phyloP scores from a whole-genome alignment of 53 echinoderm and acorn worm genomes.

The Hippasteria phrygiana region DNA sequence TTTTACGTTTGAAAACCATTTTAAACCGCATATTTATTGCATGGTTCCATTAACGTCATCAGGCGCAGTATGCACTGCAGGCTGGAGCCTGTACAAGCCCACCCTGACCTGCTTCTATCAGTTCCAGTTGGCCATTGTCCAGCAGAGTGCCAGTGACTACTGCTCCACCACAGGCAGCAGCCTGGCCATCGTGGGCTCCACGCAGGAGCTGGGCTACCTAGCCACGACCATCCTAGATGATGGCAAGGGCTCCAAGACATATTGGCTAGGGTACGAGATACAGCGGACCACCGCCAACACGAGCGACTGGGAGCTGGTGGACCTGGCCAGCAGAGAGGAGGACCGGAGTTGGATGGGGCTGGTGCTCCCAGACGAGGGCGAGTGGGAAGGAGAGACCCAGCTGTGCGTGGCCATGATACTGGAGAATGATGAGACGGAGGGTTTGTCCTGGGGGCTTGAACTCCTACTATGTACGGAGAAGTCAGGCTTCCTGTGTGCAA shows the following conservation, averaged over 20 bases:
- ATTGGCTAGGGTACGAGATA: constrained; percentile 60
- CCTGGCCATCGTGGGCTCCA: constrained; percentile 40
- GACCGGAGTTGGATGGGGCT: constrained; percentile 45
- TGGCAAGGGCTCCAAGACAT: constrained; percentile 1
- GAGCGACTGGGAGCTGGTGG: constrained; percentile 50
- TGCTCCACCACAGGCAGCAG: constrained; percentile 36
- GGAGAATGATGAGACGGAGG: not conserved
- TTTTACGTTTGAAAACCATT: not conserved
- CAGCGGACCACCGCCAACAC: constrained; percentile 9
- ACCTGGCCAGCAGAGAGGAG: not conserved
- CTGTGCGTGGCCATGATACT: constrained; percentile 41
- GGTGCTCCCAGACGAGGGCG: not conserved
- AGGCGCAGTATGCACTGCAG: constrained; percentile 35
- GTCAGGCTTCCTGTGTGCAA: constrained; percentile 54
- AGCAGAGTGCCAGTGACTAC: constrained; percentile 55
- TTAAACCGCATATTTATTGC: too few relatives aligned
- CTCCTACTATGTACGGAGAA: constrained; percentile 16
- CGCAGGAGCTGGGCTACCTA: constrained; percentile 18
- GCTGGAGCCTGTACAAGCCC: constrained; percentile 52
- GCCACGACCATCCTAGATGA: not conserved
- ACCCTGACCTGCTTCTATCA: constrained; percentile 27
- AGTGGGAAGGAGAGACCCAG: not conserved
- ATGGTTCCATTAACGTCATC: not conserved
- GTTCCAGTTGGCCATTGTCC: not conserved
- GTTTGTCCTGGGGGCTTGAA: constrained; percentile 5